Base-by-base conservation (phyloP, 2,888 invertebrate species). In the Polydrusus cervinus region DNA sequence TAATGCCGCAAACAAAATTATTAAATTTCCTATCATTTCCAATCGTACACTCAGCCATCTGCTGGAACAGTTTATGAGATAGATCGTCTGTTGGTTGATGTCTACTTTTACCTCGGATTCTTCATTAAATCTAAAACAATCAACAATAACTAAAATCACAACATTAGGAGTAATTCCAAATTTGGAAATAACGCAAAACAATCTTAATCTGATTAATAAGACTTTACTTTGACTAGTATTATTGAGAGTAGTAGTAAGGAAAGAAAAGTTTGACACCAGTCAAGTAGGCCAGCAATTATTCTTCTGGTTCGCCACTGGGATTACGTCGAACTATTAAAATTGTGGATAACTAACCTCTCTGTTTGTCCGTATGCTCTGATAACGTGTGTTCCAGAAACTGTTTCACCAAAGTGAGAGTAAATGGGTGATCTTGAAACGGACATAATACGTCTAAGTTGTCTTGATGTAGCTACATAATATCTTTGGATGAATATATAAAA, bases 401-500 rank as follows among this genome's bases (percentile, higher is more conserved):
- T 97, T 89, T 99, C 98, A 18, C 96, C 93, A 84, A 99, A 97
- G 88, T 98, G 97, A 10, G 97, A 97, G 88, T 97, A 98, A 82
- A 98, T 96, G 0, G 98, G 98, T 45, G 98, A 98, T 69, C 97
- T 91, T 1, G 96, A 95, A 0, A 97, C 93, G 0, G 97, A 97
- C 86, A 97, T 96, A 74, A 99, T 88, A 66, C 98, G 91, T 88
- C 97, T 98, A 80, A 99, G 88, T 86, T 99, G 98, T 25, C 98
- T 89, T 6, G 97, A 97, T 0, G 97, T 94, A 5, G 95, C 93
- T 79, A 98, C 96, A 88, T 97, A 98, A 89, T 97, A 96, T 80
- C 96, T 91, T 91, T 98, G 96, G 79, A 95, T 93, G 81, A 95
- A 91, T 87, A 95, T 95, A 88, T 96, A 96, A 77, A 96, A 83